These are phyloP conservation scores for Microcebus jonahi DNA, from an alignment of 2,113 vertebrate species.

Conservation along the genomic window DNA sequence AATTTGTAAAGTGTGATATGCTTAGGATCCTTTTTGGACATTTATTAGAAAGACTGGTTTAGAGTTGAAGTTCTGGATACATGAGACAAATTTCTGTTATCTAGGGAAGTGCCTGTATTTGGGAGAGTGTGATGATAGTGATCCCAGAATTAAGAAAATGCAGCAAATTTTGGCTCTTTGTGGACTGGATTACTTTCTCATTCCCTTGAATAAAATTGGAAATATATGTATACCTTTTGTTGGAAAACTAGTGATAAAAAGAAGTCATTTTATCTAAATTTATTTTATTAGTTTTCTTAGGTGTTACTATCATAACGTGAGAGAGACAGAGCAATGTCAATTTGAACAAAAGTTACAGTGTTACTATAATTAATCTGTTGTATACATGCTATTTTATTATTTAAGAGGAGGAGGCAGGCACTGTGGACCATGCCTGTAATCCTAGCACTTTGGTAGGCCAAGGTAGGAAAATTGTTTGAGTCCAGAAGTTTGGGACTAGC, in stretches of 20 bases:
- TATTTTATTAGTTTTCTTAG: not conserved
- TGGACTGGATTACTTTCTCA: not conserved
- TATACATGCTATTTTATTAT: not conserved
- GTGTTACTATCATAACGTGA: not conserved
- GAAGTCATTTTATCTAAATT: not conserved
- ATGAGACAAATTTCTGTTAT: not conserved
- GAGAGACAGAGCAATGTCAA: not conserved
- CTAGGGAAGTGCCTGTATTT: not conserved
- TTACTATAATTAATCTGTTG: constrained; percentile 3
- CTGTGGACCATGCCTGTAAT: too few relatives aligned
- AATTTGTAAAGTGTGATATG: not conserved
- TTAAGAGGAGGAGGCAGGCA: too few relatives aligned
- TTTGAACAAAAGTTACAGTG: not conserved
- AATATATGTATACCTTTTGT: not conserved
- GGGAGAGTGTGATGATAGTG: not conserved
- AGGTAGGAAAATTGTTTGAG: not conserved
- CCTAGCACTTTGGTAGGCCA: too few relatives aligned
- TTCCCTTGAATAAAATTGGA: not conserved
- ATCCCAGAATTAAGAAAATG: not conserved
- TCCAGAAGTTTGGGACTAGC: not conserved
- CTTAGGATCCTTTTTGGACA: not conserved
- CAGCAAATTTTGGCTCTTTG: not conserved
- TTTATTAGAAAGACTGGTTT: not conserved
- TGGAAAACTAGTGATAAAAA: not conserved
- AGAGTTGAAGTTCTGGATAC: not conserved